Conservation (phyloP, 2,113 vertebrate genomes). For the Lycaon pictus region DNA sequence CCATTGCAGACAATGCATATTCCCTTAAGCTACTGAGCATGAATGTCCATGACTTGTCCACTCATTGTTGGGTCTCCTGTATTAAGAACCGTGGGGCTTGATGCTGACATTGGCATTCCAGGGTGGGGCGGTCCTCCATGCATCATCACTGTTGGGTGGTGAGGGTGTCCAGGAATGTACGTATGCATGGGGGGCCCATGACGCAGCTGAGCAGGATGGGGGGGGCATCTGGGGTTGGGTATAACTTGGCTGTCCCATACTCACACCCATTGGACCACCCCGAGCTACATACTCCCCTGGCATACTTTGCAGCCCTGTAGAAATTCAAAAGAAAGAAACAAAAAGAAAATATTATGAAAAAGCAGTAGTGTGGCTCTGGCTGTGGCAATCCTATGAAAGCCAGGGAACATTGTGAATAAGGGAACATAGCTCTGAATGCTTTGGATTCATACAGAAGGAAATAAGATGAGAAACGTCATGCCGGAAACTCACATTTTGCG, state of each 20-base stretch:
- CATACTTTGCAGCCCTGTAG: conserved; percentile 94
- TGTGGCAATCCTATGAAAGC: conserved; percentile 60
- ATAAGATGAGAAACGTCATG: conserved; percentile 17
- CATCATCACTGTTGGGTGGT: conserved; percentile 93
- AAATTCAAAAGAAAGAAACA: conserved; percentile 82
- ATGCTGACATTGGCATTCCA: conserved; percentile 94
- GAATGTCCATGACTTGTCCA: conserved; percentile 94
- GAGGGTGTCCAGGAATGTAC: conserved; percentile 94
- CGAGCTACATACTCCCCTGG: conserved; percentile 95
- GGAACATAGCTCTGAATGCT: conserved; percentile 38
- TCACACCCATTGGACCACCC: conserved; percentile 94
- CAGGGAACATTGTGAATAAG: conserved; percentile 40
- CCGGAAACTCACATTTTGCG: neutral
- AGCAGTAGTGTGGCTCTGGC: conserved; percentile 41
- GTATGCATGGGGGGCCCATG: conserved; percentile 94
- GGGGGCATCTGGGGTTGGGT: conserved; percentile 91
- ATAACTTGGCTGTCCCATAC: conserved; percentile 93
- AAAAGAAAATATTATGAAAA: conserved; percentile 72
- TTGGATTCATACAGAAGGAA: conserved; percentile 44
- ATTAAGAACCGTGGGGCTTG: conserved; percentile 92
- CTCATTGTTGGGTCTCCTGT: conserved; percentile 91
- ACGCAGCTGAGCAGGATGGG: conserved; percentile 92
- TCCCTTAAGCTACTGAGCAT: conserved; percentile 94
- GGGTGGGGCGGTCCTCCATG: conserved; percentile 94
- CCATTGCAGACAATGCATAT: conserved; percentile 88